Evolutionary conservation across 2,888 invertebrate species (phyloP), one percentile per base, ranked within the genome.

Genomic region (Ophioninae sp.): DNA sequence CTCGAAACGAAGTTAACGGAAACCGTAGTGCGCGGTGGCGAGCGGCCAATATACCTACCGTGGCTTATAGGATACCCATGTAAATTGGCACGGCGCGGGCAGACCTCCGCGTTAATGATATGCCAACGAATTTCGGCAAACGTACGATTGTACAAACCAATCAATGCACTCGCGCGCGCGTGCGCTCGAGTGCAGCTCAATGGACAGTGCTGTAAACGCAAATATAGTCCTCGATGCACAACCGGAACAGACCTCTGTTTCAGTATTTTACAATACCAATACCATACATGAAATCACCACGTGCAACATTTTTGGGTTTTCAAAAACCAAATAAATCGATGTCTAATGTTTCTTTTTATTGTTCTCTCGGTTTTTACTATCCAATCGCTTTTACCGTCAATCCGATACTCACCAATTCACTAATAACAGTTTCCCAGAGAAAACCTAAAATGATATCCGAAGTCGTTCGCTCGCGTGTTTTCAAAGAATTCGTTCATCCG

Each of bases 1-100:
- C 61, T 82, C 78, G 74, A 82, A 84, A 84, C 76, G 76, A 84
- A 85, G 82, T 85, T 85, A 84, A 78, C 77, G 82, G 59, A 71
- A 78, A 67, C 61, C 76, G 74, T 56, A 58, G 30, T 44, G 61
- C 51, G n/a, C 37, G 56, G 61, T 68, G 39, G 51, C 51, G 17
- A 69, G 9, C 72, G 17, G 67, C 10, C 23, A 63, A 58, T 51
- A 51, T 68, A 39, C 37, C 63, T 68, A 23, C 22, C 63, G 7
- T 44, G 61, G 44, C 41, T 22, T 73, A 63, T 83, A 59, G 51
- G 9, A 41, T n/a, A 17, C n/a, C 22, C 71, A 13, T 39, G 44
- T 65, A 69, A 61, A 73, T 72, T 64, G 56, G 13, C 59, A 23
- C 65, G 41, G 79, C 75, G 64, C 51, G 75, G 20, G 61, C 17